Base-by-base conservation (phyloP, 2,797 vertebrate species). In the Diplodus puntazzo region DNA sequence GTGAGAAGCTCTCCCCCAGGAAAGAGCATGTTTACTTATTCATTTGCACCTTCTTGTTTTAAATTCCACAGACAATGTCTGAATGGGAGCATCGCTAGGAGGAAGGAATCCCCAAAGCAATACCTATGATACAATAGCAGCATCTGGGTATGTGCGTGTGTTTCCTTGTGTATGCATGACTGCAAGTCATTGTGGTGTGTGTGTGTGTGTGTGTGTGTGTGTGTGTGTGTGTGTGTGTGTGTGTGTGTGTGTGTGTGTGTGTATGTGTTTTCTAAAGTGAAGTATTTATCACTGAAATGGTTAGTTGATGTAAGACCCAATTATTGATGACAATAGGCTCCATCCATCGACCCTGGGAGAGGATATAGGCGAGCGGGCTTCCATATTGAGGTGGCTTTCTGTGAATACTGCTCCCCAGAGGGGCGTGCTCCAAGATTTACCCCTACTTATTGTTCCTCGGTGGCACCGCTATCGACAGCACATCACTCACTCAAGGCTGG, bases 11-110 rank as follows among this genome's bases (percentile, higher is more conserved):
- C 90, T 95, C 93, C 95, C 94, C 84, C 81, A 94, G 93, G 92
- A 94, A 93, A 87, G 86, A 55, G 16, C 84, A 71, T 89, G 87
- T 93, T 95, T 94, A 95, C 90, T 95, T 95, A 95, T 95, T 96
- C 89, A 95, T 95, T 94, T 93, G 87, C 93, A 93, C 93, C 92
- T 94, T 92, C 87, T 88, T 91, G 89, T 87, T 92, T 89, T 84
- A 92, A 92, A 94, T 92, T 94, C 86, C 89, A 88, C 92, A 89
- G 86, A 86, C 85, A 68, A 50, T 46, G 75, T 82, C 82, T 92
- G 89, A 90, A 94, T 72, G 59, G 62, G 68, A 77, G 89, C 78
- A 73, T 84, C 17, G 79, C 89, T 84, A 57, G 80, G 81, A 93
- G 89, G 86, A 87, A 91, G 83, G 87, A 90, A 89, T 92, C 88